A percentile compares a stretch with the other conserved stretches of the same genome.
phyloP scores from a whole-genome alignment of 2,797 vertebrate genomes.

The Cottoperca gobio region DNA sequence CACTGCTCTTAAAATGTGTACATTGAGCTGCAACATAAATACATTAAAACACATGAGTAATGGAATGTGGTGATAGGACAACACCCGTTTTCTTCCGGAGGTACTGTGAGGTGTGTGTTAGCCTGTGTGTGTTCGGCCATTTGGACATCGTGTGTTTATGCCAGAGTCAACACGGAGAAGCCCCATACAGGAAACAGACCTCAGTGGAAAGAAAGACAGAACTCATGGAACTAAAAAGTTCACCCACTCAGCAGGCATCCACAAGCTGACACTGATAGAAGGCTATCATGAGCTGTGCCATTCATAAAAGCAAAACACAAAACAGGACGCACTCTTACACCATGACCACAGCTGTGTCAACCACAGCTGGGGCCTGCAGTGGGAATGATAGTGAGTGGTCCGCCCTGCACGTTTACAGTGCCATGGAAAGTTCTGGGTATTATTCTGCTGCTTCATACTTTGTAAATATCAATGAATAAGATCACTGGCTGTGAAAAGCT shows the following conservation, averaged over 20 bases:
- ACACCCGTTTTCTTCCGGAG: conserved; percentile 48
- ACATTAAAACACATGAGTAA: conserved; percentile 19
- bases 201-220: conserved; percentile 76
- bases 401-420: conserved; percentile 29
- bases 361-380: conserved; percentile 17
- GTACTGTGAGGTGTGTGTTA: conserved; percentile 39
- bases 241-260: conserved; percentile 60
- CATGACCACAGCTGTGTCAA: conserved; percentile 74
- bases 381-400: conserved; percentile 17
- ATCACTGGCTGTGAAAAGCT: conserved; percentile 1
- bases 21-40: conserved; percentile 23
- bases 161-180: conserved; percentile 78
- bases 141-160: conserved; percentile 44
- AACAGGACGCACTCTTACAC: conserved; percentile 64
- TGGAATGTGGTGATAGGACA: conserved; percentile 46
- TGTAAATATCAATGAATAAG: conserved; percentile 10
- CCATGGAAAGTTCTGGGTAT: conserved; percentile 38
- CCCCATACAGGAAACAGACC: conserved; percentile 76
- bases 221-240: conserved; percentile 67
- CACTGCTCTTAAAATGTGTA: conserved; percentile 7
- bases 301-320: conserved; percentile 71
- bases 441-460: conserved; percentile 21
- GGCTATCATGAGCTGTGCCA: conserved; percentile 60
- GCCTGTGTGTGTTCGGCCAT: conserved; percentile 29
- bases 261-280: conserved; percentile 67